Conservation (phyloP, 2,888 invertebrate species). For the Phymatocera aterrima region DNA sequence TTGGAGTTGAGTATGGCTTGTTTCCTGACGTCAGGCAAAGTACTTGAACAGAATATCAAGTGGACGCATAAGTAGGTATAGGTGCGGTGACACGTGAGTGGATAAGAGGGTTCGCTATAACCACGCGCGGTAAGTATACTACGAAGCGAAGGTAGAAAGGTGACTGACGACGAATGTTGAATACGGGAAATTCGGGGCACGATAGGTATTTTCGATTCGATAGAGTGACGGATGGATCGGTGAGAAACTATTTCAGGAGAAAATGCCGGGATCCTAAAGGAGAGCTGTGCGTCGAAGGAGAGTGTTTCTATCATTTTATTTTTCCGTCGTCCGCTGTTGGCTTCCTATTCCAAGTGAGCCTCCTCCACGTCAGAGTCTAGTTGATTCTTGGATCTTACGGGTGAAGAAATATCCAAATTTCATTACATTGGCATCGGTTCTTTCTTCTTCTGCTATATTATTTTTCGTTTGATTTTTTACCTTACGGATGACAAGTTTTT, state of each 20-base stretch:
- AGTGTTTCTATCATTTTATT: not conserved
- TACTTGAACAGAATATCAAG: constrained; percentile 31
- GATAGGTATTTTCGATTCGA: constrained; percentile 27
- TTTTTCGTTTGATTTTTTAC: too few species aligned
- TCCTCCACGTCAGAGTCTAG: not conserved
- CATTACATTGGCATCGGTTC: not conserved
- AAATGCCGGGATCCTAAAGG: not conserved
- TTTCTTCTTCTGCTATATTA: not conserved
- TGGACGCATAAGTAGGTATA: constrained; percentile 25
- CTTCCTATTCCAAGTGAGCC: too few species aligned
- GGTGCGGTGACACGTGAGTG: constrained; percentile 1
- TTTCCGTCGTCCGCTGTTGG: too few species aligned
- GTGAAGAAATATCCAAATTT: not conserved
- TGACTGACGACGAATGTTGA: not conserved
- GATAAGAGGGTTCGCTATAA: not conserved
- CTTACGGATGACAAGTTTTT: not conserved
- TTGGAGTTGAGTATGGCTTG: not conserved
- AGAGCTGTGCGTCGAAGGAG: not conserved
- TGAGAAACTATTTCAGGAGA: not conserved
- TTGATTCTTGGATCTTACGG: not conserved
- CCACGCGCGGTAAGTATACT: not conserved
- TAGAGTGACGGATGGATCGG: constrained; percentile 10
- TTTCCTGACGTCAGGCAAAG: constrained; percentile 9
- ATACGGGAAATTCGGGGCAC: constrained; percentile 4
- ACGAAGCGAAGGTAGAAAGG: not conserved